Percentiles rank a stretch among this genome's conserved stretches.
Evolutionary conservation across 2,113 vertebrate species (phyloP).

Genomic region (Phalacrocorax aristotelis): DNA sequence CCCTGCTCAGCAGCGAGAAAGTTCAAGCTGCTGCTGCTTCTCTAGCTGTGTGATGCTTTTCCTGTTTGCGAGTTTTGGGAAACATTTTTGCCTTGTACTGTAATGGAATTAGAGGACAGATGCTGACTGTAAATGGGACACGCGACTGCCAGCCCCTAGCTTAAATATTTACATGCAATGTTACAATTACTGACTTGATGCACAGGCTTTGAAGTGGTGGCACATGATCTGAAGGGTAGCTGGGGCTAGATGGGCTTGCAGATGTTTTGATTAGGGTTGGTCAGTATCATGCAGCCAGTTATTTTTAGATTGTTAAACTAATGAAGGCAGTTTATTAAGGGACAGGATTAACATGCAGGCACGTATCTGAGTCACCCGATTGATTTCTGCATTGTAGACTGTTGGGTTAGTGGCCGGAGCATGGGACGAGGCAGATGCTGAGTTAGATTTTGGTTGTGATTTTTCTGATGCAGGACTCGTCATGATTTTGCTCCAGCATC

Average conservation of each 20-base stretch:
- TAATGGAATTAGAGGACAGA: slow-evolving; percentile 85
- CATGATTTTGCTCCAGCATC: background rate
- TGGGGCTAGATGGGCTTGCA: slow-evolving; percentile 57
- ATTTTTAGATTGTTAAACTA: slow-evolving; percentile 52
- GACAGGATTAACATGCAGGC: background rate
- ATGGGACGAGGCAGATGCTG: background rate
- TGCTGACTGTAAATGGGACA: slow-evolving; percentile 80
- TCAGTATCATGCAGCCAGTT: slow-evolving; percentile 44
- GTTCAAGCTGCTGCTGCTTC: slow-evolving; percentile 61
- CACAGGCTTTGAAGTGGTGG: slow-evolving; percentile 72
- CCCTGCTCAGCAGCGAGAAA: slow-evolving; percentile 78
- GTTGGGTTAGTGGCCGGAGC: background rate
- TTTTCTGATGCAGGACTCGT: background rate
- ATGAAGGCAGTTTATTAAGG: slow-evolving; percentile 24
- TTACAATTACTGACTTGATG: slow-evolving; percentile 83
- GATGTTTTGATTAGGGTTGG: slow-evolving; percentile 71
- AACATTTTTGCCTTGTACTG: slow-evolving; percentile 83
- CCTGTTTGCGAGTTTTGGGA: slow-evolving; percentile 77
- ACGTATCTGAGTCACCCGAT: background rate
- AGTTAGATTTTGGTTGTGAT: background rate
- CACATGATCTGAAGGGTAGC: slow-evolving; percentile 52
- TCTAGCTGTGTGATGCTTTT: slow-evolving; percentile 72
- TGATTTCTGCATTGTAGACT: background rate
- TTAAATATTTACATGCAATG: slow-evolving; percentile 85
- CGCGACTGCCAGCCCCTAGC: slow-evolving; percentile 76